Base-by-base conservation (phyloP, 2,888 invertebrate genomes). In the Calliphora vomitoria region DNA sequence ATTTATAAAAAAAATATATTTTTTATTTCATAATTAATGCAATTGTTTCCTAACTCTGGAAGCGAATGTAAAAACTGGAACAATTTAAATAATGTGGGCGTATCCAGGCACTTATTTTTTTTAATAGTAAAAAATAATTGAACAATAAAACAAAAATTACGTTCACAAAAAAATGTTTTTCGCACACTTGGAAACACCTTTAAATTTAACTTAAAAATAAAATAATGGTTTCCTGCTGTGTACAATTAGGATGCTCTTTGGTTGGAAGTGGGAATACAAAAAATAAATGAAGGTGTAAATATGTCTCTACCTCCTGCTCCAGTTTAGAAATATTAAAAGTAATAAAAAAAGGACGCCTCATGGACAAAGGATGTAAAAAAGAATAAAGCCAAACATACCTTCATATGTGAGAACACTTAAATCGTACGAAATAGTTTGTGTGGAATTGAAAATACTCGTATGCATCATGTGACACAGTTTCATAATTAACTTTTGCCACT, bases 231-330 rank as follows among this genome's bases (percentile, higher is more conserved):
- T 89, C 89, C 88, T 89, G 90, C 86, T 68, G 90, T 88, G 89
- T 87, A 85, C 90, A 91, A 92, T 92, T 91, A 91, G 91, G 91
- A 89, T 91, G 90, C 91, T 92, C 88, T 90, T 58, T 83, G 78
- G 83, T 55, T 69, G n/a, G 38, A 41, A 47, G n/a, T 72, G 8
- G 18, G 4, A 75, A 11, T 11, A 31, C 50, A 66, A 47, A 81
- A 71, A 68, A 50, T 8, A 69, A 80, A 71, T 13, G 55, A 66
- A 82, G 64, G 82, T 74, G 74, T 58, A n/a, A 58, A 74, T 35
- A 10, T 18, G 64, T 31, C 75, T 64, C 62, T 69, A 58, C 62
- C 69, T 60, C 25, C 25, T 20, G 58, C 38, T 53, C 38, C 31
- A 53, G 47, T 53, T 74, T 38, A 25, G n/a, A 4, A 47, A 64